Base-by-base conservation (phyloP, 1,140 invertebrate species). In the Drusus annulatus region DNA sequence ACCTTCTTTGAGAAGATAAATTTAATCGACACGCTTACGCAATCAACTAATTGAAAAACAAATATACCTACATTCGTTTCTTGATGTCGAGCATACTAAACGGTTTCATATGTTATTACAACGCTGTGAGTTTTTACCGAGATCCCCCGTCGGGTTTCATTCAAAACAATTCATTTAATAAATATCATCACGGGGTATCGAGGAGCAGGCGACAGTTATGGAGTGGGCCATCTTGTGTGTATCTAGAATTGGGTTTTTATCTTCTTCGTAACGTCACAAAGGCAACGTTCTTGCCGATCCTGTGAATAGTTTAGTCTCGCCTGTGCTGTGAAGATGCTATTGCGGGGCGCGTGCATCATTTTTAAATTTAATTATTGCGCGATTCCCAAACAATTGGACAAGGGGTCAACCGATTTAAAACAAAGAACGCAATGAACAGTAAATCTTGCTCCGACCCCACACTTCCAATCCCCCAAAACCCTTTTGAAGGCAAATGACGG, bases 401-500 rank as follows among this genome's bases (percentile, higher is more conserved):
- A 45, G 36, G 50, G 68, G 68, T 71, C 68, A 52, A 51, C 68
- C 45, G 45, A 71, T 71, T 54, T 71, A 51, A 25, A 52, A 71
- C 68, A 52, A 52, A 15, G 45, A 51, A 23, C 50, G 50, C 68
- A 21, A 19, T 19, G n/a, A 50, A 51, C 31, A 28, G 54, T 75
- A 75, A 75, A 75, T 75, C 71, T 75, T 58, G 19, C 7, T 25
- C 23, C 36, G 58, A 19, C 31, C 75, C 19, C 13, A 51, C 19
- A 62, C 56, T 63, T 75, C 60, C 23, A 31, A 52, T 71, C 68
- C 71, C 71, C 15, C 54, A 31, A 68, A 78, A 78, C 60, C 76
- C 31, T 78, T 68, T 51, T 62, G 60, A 65, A 78, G 50, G 60
- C 76, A 78, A 78, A 68, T 65, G 75, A 76, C 75, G 75, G 75